Base-by-base conservation (phyloP, 2,888 invertebrate species). In the Drosophila affinis region DNA sequence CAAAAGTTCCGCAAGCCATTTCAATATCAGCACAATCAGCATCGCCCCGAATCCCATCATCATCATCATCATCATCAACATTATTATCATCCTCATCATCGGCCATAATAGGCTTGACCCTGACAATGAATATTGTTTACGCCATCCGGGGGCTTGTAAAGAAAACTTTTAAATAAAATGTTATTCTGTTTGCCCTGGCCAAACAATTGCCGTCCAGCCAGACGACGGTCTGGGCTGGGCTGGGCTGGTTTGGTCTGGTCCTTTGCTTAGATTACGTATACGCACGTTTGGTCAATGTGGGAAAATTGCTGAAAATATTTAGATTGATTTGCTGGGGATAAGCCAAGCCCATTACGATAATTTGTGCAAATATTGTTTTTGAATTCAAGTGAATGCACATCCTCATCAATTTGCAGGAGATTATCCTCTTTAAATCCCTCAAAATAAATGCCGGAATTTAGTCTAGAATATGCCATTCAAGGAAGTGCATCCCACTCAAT, bases 101-200 rank as follows among this genome's bases (percentile, higher is more conserved):
- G 62, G 57, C 65, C 63, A 54, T 55, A 63, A 79, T 72, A 62
- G 74, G 67, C 74, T 69, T 80, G 84, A 80, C 88, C 76, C 81
- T 64, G 84, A 81, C 81, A 83, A 75, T 83, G 75, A 70, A 72
- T 81, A 72, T 76, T 74, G 55, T 63, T 56, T 57, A 52, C 62
- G 71, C 67, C 57, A 67, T 60, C 21, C 34, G n/a, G 51, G 17
- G 34, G 48, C 65, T 34, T 61, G 39, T 55, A 48, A 52, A 52
- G 57, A 54, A 65, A 63, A 68, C 68, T 62, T 67, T 83, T 75
- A 60, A 78, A 64, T 63, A 63, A 69, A 74, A 68, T 59, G 57
- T 56, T 51, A 55, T 72, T 24, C 74, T 87, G 78, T 87, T 81
- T 78, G 64, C 32, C 27, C 63, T 58, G 47, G 54, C 56, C 81